Evolutionary conservation across 2,113 vertebrate genomes (phyloP).

Genomic region (Acanthisitta chloris): DNA sequence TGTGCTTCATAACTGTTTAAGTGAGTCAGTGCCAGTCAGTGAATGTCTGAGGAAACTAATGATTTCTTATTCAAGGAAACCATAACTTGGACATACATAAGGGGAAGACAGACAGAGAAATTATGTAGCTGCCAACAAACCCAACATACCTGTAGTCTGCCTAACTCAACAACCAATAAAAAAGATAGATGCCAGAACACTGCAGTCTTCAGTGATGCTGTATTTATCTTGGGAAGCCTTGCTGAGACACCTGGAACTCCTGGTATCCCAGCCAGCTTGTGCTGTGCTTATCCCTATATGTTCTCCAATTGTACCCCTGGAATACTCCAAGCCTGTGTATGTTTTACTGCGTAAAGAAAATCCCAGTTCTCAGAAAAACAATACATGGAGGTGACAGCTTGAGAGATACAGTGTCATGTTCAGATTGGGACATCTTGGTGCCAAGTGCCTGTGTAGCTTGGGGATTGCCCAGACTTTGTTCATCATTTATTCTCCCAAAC

Average conservation of each 20-base stretch:
- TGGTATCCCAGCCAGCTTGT: background rate
- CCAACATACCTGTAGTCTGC: background rate
- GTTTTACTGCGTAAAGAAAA: constrained; percentile 33
- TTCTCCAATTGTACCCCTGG: background rate
- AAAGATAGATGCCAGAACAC: background rate
- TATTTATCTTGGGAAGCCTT: background rate
- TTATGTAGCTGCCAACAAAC: background rate
- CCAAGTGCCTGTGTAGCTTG: background rate
- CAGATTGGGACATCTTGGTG: background rate
- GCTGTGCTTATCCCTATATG: background rate
- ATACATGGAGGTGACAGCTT: background rate
- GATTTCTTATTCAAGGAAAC: background rate
- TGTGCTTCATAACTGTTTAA: background rate
- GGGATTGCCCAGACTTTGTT: background rate
- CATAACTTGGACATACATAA: background rate
- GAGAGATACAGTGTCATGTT: background rate
- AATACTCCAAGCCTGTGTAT: background rate
- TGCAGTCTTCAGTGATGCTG: background rate
- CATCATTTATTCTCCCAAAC: background rate
- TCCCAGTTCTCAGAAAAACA: constrained; percentile 6
- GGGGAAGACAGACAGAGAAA: background rate
- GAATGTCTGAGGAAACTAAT: background rate
- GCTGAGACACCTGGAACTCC: background rate
- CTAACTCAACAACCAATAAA: background rate
- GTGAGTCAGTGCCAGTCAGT: background rate